Percentiles rank a stretch among this genome's conserved stretches.
These are phyloP conservation scores for Anser brachyrhynchus DNA, from an alignment of 2,113 vertebrate genomes.

Conservation along the genomic window DNA sequence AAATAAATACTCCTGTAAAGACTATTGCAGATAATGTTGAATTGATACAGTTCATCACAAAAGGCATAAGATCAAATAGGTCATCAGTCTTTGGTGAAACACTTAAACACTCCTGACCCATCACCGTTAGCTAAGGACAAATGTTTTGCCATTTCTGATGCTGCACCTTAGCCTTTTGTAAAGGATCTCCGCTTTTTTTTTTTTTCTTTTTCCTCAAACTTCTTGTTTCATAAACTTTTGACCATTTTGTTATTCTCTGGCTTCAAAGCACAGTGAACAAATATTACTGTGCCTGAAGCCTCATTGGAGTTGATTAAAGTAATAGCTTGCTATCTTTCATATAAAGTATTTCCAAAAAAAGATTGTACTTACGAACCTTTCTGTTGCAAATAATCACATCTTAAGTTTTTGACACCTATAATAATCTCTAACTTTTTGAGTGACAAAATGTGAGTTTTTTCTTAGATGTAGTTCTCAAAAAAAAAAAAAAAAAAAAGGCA, in stretches of 20 bases:
- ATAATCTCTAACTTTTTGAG: background rate
- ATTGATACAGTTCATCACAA: background rate
- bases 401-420: background rate
- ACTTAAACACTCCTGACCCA: background rate
- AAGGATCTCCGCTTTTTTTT: background rate
- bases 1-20: background rate
- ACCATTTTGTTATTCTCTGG: background rate
- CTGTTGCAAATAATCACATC: background rate
- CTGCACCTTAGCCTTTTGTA: background rate
- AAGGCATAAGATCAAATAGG: background rate
- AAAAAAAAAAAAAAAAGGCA: accelerated
- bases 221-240: background rate
- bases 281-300: background rate
- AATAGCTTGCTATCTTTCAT: background rate
- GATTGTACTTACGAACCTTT: background rate
- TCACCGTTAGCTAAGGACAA: background rate
- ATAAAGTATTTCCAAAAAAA: background rate
- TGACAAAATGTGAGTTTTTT: too few species aligned
- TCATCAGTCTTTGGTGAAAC: background rate
- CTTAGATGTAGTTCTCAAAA: too few species aligned
- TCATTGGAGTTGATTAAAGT: background rate
- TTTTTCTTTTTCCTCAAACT: background rate
- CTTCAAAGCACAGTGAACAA: background rate
- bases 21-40: background rate
- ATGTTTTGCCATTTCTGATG: background rate